A percentile compares a stretch with the other conserved stretches of the same genome.
phyloP scores from a whole-genome alignment of 1,140 invertebrate genomes.

The Drosophila bocki region DNA sequence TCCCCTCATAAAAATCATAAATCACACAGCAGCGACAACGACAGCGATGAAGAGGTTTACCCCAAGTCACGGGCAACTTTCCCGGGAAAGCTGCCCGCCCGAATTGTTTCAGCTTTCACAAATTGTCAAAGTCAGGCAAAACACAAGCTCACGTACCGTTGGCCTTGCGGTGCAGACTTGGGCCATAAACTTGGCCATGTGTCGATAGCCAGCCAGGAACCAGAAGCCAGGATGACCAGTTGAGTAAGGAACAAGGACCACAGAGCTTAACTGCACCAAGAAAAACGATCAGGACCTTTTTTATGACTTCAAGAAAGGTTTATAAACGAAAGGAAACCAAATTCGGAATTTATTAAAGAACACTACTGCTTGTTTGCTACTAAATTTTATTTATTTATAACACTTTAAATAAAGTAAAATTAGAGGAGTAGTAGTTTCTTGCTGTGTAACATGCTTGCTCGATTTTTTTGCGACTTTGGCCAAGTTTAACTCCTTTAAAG shows the following conservation, averaged over 20 bases:
- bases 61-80: slow-evolving; percentile 20
- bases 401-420: no score
- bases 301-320: no score
- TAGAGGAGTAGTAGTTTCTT: not conserved
- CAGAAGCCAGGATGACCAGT: slow-evolving; percentile 43
- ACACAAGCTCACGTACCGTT: slow-evolving; percentile 42
- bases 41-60: slow-evolving; percentile 25
- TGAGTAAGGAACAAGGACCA: slow-evolving; percentile 23
- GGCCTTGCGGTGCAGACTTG: slow-evolving; percentile 39
- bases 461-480: not conserved
- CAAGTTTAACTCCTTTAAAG: slow-evolving; percentile 41
- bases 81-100: slow-evolving; percentile 2
- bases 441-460: not conserved
- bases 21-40: slow-evolving; percentile 53
- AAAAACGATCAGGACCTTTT: not conserved
- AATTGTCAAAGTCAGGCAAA: slow-evolving; percentile 48
- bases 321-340: no score
- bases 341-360: not conserved
- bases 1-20: slow-evolving; percentile 64
- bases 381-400: not conserved
- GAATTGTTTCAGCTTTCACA: slow-evolving; percentile 41
- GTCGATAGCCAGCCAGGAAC: slow-evolving; percentile 47
- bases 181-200: slow-evolving; percentile 64
- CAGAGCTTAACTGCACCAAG: slow-evolving; percentile 20
- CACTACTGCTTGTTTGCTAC: not conserved